Evolutionary conservation across 2,888 invertebrate genomes (phyloP).

Genomic region (Andrena haemorrhoa): DNA sequence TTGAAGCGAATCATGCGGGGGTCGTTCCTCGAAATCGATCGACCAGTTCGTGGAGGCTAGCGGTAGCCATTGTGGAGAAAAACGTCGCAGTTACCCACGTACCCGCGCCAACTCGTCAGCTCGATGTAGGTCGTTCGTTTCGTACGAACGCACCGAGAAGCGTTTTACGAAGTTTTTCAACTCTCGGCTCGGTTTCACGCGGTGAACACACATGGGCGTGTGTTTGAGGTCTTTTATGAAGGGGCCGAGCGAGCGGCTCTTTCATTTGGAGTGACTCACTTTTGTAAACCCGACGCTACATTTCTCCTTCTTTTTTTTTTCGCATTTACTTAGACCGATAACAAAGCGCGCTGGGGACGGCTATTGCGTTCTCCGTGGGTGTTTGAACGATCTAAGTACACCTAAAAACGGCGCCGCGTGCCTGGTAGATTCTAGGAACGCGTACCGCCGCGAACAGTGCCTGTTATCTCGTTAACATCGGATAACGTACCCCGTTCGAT

Average conservation of each 20-base stretch:
- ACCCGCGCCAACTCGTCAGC: background rate
- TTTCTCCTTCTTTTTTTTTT: conserved; percentile 38
- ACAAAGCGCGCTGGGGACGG: conserved; percentile 45
- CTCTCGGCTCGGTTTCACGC: background rate
- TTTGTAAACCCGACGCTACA: conserved; percentile 56
- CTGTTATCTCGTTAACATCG: conserved; percentile 31
- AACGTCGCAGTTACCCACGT: background rate
- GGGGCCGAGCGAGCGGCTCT: conserved; percentile 44
- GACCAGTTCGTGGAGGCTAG: conserved; percentile 12
- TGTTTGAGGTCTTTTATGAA: conserved; percentile 43
- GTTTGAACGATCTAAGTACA: conserved; percentile 59
- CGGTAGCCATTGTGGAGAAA: conserved; percentile 2
- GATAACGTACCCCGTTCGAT: background rate
- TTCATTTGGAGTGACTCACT: conserved; percentile 65
- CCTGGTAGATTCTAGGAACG: conserved; percentile 29
- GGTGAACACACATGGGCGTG: conserved; percentile 50
- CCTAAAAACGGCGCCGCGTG: conserved; percentile 12
- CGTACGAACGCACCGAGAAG: conserved; percentile 35
- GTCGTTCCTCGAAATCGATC: conserved; percentile 26
- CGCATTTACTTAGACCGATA: conserved; percentile 65
- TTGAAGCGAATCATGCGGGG: conserved; percentile 44
- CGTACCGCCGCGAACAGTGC: conserved; percentile 7
- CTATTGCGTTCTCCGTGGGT: conserved; percentile 36
- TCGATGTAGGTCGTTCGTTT: conserved; percentile 49
- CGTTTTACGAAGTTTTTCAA: conserved; percentile 39